phyloP scores from a whole-genome alignment of 2,888 invertebrate genomes.

The Gryllus longicercus region DNA sequence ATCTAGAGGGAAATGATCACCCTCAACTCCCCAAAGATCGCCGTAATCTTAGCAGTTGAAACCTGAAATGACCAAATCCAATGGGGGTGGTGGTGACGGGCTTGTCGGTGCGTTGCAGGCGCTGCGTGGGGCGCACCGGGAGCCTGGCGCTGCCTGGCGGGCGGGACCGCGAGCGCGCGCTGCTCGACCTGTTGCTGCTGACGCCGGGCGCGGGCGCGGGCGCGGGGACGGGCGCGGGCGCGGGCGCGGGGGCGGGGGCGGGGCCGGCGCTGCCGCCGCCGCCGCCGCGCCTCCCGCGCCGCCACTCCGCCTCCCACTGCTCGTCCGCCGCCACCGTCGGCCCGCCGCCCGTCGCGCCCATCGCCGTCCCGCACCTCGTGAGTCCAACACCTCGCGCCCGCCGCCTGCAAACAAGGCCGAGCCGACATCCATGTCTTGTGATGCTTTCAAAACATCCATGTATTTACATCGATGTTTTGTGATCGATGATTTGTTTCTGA shows the following conservation, averaged over 20 bases:
- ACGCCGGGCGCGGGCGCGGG: too few species aligned
- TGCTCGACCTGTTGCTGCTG: constrained; percentile 31
- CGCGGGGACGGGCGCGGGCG: background rate
- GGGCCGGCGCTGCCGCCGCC: constrained; percentile 21
- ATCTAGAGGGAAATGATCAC: too few species aligned
- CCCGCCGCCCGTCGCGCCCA: background rate
- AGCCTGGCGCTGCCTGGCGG: constrained; percentile 32
- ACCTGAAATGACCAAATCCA: too few species aligned
- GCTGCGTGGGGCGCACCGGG: constrained; percentile 26
- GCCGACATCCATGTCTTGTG: background rate
- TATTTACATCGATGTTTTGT: too few species aligned
- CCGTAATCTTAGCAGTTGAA: too few species aligned
- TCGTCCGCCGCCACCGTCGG: constrained; percentile 23
- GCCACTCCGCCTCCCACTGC: constrained; percentile 32
- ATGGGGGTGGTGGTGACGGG: too few species aligned
- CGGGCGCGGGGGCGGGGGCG: background rate
- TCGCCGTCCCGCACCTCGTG: background rate
- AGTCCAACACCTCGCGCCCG: background rate
- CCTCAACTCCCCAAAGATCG: too few species aligned
- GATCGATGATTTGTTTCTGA: background rate
- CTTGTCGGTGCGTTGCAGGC: too few species aligned
- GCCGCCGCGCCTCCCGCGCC: constrained; percentile 30
- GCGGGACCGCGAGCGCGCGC: constrained; percentile 24
- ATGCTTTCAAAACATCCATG: too few species aligned
- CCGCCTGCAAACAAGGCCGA: background rate